Percentiles rank a stretch among this genome's conserved stretches.
Evolutionary conservation across 1,140 invertebrate genomes (phyloP).

Genomic region (Ptiloglossa arizonensis): DNA sequence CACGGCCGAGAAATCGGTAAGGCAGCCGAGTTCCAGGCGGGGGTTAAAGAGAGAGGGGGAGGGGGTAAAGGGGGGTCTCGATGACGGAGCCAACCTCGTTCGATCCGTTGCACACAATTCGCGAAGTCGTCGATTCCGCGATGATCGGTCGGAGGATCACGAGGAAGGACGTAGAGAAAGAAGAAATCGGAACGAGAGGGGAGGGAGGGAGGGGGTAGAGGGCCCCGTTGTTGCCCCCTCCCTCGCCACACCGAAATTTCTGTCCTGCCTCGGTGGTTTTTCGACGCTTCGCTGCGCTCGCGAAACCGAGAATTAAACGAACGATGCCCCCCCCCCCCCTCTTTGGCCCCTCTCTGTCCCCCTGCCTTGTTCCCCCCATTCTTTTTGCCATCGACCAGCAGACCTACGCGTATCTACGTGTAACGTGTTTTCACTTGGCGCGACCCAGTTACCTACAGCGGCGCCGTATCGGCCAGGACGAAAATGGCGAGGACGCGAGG

Average conservation of each 20-base stretch:
- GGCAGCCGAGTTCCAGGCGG: constrained; percentile 56
- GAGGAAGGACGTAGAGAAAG: too few relatives aligned
- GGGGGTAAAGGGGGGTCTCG: too few relatives aligned
- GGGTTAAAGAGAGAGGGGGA: too few relatives aligned
- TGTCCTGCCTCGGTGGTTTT: constrained; percentile 29
- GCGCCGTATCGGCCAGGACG: constrained; percentile 42
- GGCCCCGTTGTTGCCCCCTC: constrained; percentile 9
- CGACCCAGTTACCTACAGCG: constrained; percentile 62
- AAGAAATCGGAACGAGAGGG: constrained; percentile 23
- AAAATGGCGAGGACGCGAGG: constrained; percentile 49
- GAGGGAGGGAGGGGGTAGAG: too few relatives aligned
- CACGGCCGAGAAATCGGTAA: constrained; percentile 68
- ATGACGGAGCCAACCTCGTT: not conserved
- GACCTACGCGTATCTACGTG: constrained; percentile 57
- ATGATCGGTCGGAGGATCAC: not conserved
- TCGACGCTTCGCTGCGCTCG: constrained; percentile 28
- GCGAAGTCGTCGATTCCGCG: not conserved
- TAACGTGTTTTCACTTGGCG: constrained; percentile 72
- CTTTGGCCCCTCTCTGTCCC: too few relatives aligned
- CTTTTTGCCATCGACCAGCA: too few relatives aligned
- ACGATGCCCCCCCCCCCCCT: constrained; percentile 1
- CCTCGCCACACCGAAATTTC: constrained; percentile 21
- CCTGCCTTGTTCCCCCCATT: too few relatives aligned
- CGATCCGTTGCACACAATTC: not conserved
- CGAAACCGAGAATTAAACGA: constrained; percentile 11